phyloP scores from a whole-genome alignment of 2,888 invertebrate genomes.

The Polydrusus tereticollis region DNA sequence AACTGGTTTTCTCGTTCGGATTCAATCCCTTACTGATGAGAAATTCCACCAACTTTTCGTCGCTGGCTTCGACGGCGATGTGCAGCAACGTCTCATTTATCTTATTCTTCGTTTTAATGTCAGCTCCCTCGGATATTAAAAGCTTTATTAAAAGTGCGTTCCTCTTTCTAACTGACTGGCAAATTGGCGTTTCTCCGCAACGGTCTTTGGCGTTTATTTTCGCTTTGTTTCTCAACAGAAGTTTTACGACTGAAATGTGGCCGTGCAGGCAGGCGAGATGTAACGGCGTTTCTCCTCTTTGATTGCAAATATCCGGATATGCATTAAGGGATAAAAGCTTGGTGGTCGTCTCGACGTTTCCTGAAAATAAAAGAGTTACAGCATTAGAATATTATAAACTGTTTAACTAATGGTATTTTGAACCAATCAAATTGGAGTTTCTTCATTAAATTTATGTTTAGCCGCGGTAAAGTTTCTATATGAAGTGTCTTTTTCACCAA shows the following conservation, averaged over 20 bases:
- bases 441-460: too few relatives aligned
- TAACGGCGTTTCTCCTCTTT: constrained; percentile 52
- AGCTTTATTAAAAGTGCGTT: constrained; percentile 47
- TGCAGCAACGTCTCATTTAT: constrained; percentile 51
- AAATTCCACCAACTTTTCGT: constrained; percentile 45
- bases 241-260: constrained; percentile 47
- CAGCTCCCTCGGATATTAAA: constrained; percentile 49
- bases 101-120: constrained; percentile 48
- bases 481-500: too few relatives aligned
- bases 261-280: constrained; percentile 52
- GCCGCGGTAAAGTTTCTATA: too few relatives aligned
- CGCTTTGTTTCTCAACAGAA: constrained; percentile 49
- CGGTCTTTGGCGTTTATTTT: constrained; percentile 50
- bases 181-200: constrained; percentile 51
- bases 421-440: too few relatives aligned
- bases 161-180: constrained; percentile 47
- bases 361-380: constrained; percentile 43
- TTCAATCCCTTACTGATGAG: constrained; percentile 30
- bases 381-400: neutral
- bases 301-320: constrained; percentile 51
- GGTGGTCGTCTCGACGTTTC: constrained; percentile 47
- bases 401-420: too few relatives aligned
- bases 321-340: constrained; percentile 51
- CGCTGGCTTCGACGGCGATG: constrained; percentile 44
- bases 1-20: constrained; percentile 11